A percentile compares a stretch with the other conserved stretches of the same genome.
These are phyloP conservation scores for Aradophagus sp. DNA, from an alignment of 1,140 invertebrate genomes.

Conservation along the genomic window DNA sequence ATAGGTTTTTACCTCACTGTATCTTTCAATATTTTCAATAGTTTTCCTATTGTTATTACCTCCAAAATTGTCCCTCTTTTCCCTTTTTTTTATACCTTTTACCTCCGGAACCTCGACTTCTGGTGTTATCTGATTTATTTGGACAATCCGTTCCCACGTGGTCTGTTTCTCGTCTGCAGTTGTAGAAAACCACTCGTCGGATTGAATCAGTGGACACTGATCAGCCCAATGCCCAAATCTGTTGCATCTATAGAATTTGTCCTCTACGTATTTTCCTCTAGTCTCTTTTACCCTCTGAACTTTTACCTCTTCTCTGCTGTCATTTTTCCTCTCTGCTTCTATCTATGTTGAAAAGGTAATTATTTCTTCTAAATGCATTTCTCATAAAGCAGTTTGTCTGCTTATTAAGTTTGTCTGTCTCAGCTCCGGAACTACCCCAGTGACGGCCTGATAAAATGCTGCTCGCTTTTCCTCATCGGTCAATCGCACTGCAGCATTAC, in stretches of 20 bases:
- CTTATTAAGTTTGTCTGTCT: slow-evolving; percentile 2
- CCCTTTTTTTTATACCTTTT: too few species aligned
- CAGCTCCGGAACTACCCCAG: slow-evolving; percentile 7
- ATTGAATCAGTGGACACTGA: slow-evolving; percentile 20
- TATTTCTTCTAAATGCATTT: slow-evolving; percentile 41
- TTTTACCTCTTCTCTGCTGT: not conserved
- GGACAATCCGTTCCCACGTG: slow-evolving; percentile 1
- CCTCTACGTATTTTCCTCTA: not conserved
- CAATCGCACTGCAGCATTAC: not conserved
- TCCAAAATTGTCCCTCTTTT: too few species aligned
- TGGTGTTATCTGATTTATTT: too few species aligned
- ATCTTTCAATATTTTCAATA: too few species aligned
- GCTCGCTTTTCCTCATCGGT: slow-evolving; percentile 7
- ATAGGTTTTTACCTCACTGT: too few species aligned
- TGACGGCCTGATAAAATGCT: slow-evolving; percentile 28
- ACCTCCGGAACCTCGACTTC: too few species aligned
- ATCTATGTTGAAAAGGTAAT: slow-evolving; percentile 28
- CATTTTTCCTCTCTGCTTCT: slow-evolving; percentile 20
- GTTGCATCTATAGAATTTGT: slow-evolving; percentile 35
- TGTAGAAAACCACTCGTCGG: slow-evolving; percentile 39
- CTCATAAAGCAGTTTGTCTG: not conserved
- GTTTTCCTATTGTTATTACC: too few species aligned
- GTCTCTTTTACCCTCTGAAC: not conserved
- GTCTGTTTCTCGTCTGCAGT: slow-evolving; percentile 10
- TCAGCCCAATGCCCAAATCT: slow-evolving; percentile 27